Conservation (phyloP, 2,797 vertebrate genomes). For the Rhynchotus rufescens region DNA sequence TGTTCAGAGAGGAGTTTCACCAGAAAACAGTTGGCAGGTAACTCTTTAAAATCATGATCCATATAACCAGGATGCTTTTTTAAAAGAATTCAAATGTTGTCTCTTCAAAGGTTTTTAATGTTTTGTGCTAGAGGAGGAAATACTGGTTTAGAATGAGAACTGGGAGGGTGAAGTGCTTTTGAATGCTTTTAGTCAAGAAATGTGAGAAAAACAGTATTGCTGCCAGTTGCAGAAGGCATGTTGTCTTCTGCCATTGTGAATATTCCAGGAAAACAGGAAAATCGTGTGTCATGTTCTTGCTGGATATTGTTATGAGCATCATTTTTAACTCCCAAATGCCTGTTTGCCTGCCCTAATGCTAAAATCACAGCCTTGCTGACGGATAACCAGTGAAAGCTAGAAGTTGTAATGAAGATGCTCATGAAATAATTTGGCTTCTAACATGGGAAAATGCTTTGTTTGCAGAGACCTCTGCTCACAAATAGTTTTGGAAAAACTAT, state of each 20-base stretch:
- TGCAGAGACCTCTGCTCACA: not conserved
- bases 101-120: not conserved
- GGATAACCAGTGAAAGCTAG: fast-evolving
- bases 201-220: not conserved
- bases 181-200: slow-evolving; percentile 45
- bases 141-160: not conserved
- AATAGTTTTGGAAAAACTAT: not conserved
- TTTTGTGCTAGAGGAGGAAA: not conserved
- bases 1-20: slow-evolving; percentile 93
- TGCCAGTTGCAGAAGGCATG: slow-evolving; percentile 21
- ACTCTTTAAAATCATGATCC: slow-evolving; percentile 34
- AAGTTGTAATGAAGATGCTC: not conserved
- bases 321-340: not conserved
- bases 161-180: slow-evolving; percentile 25
- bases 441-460: not conserved
- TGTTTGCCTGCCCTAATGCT: not conserved
- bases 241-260: slow-evolving; percentile 1
- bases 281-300: not conserved
- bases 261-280: not conserved
- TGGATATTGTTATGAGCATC: not conserved
- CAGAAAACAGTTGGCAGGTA: slow-evolving; percentile 98
- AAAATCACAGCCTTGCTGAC: not conserved
- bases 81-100: not conserved
- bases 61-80: not conserved
- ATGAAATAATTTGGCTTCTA: not conserved